phyloP scores from a whole-genome alignment of 2,797 vertebrate species.

The Hyperoplus immaculatus region DNA sequence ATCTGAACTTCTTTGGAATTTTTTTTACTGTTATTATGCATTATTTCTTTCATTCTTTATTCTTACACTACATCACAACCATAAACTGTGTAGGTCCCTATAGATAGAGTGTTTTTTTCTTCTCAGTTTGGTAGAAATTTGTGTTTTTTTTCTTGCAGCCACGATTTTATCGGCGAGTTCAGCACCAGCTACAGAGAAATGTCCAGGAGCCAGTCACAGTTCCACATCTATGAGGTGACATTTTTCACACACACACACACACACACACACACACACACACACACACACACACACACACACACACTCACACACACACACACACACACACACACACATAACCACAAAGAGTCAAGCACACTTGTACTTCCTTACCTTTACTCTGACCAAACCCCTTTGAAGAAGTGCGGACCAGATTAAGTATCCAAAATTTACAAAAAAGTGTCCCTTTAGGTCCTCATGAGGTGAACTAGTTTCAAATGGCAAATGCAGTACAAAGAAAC shows the following conservation, averaged over 20 bases:
- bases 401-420: not conserved
- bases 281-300: not conserved
- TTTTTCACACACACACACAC: conserved; percentile 32
- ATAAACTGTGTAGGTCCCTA: no score
- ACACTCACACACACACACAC: no score
- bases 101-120: not conserved
- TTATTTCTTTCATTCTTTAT: not conserved
- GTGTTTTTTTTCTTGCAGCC: conserved; percentile 80
- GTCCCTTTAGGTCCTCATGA: no score
- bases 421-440: no score
- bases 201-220: conserved; percentile 95
- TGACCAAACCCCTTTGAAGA: conserved; percentile 6
- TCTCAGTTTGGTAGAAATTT: not conserved
- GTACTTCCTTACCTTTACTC: no score
- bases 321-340: no score
- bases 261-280: not conserved
- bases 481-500: no score
- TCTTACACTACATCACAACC: not conserved
- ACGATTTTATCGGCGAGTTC: conserved; percentile 99
- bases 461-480: no score
- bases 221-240: conserved; percentile 95
- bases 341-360: no score
- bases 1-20: not conserved
- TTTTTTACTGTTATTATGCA: not conserved
- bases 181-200: conserved; percentile 97